These are phyloP conservation scores for Coptotermes formosanus DNA, from an alignment of 1,140 invertebrate genomes.

Conservation along the genomic window DNA sequence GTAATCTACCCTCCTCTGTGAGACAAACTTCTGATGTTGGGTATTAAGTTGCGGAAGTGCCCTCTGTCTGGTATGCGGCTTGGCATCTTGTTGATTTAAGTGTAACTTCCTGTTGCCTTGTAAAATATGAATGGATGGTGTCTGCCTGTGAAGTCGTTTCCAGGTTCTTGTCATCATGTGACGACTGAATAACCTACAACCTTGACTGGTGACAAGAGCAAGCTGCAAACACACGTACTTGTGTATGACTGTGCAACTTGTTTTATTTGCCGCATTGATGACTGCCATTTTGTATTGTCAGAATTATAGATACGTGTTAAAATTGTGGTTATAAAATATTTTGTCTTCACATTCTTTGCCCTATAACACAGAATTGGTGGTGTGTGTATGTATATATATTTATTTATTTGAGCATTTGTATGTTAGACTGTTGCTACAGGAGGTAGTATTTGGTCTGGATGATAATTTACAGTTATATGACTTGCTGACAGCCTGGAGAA, in stretches of 20 bases:
- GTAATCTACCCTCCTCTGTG: background rate
- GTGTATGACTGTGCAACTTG: background rate
- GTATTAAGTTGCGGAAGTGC: background rate
- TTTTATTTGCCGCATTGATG: background rate
- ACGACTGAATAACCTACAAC: background rate
- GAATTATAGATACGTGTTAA: background rate
- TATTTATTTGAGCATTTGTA: too few relatives aligned
- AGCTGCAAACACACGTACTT: too few relatives aligned
- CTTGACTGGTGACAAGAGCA: background rate
- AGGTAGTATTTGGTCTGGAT: background rate
- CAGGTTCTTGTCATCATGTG: background rate
- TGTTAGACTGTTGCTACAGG: too few relatives aligned
- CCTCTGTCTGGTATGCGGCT: background rate
- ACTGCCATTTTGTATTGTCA: background rate
- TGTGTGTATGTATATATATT: too few relatives aligned
- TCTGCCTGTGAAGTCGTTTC: background rate
- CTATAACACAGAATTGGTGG: background rate
- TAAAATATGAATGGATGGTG: too few relatives aligned
- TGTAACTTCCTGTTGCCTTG: too few relatives aligned
- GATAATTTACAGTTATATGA: background rate
- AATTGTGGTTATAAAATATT: background rate
- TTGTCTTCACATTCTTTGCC: background rate
- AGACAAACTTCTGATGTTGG: background rate
- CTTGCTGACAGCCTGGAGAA: background rate
- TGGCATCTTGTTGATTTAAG: too few relatives aligned